These are phyloP conservation scores for Euproctis similis DNA, from an alignment of 2,888 invertebrate species.

Conservation along the genomic window DNA sequence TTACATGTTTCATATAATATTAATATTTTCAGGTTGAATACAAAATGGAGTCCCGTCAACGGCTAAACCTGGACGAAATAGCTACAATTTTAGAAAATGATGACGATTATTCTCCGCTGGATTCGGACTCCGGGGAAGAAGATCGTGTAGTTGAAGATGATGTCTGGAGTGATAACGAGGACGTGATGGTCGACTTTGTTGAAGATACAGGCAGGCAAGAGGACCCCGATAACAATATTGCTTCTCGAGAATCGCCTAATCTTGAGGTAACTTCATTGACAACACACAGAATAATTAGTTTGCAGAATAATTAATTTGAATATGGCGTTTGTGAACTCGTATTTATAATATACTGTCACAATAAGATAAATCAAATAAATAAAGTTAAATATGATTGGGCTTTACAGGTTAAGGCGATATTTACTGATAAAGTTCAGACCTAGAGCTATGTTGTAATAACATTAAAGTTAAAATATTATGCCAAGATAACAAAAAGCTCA, in stretches of 20 bases:
- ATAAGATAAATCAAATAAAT: background rate
- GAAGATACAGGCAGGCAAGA: background rate
- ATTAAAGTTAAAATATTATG: too few species aligned
- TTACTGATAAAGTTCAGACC: too few species aligned
- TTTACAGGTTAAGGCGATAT: too few species aligned
- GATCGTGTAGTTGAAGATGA: too few species aligned
- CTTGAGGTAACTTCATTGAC: too few species aligned
- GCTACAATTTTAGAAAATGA: background rate
- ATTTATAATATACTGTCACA: conserved; percentile 1
- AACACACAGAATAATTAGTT: too few species aligned
- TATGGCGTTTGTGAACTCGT: background rate
- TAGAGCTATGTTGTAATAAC: too few species aligned
- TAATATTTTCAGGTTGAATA: background rate
- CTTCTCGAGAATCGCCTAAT: background rate
- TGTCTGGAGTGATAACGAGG: background rate
- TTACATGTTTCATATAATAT: too few species aligned
- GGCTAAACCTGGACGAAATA: conserved; percentile 1
- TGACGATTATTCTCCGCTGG: background rate
- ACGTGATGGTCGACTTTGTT: background rate
- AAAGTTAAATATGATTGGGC: too few species aligned
- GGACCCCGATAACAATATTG: background rate
- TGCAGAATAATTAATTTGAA: too few species aligned
- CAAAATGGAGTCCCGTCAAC: conserved; percentile 4
- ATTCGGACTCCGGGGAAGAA: too few species aligned
- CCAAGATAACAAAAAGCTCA: too few species aligned